Percentiles rank a stretch among this genome's conserved stretches.
Conservation (phyloP, 1,140 invertebrate genomes). For the Drosophila kepulauana region DNA sequence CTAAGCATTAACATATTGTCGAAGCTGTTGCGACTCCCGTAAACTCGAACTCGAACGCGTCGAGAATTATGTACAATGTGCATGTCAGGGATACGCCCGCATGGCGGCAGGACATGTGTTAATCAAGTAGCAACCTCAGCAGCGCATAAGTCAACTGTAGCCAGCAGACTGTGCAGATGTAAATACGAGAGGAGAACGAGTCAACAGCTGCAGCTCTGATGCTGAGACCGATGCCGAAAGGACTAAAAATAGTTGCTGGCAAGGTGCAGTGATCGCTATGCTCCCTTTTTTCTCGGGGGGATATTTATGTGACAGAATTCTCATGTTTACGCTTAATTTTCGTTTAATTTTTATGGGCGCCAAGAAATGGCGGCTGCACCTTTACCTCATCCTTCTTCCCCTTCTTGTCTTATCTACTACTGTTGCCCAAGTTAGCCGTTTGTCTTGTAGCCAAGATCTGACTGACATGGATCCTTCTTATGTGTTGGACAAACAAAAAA, state of each 20-base stretch:
- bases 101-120: conserved; percentile 78
- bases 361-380: conserved; percentile 54
- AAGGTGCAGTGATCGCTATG: conserved; percentile 50
- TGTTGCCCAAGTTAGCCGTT: conserved; percentile 58
- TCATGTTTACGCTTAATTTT: conserved; percentile 84
- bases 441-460: conserved; percentile 32
- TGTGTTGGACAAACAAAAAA: conserved; percentile 49
- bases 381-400: not conserved
- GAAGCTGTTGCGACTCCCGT: conserved; percentile 38
- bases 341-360: conserved; percentile 80
- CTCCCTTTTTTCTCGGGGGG: conserved; percentile 3
- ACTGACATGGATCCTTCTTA: conserved; percentile 26
- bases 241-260: conserved; percentile 73
- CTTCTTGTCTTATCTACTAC: conserved; percentile 2
- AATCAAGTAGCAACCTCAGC: conserved; percentile 74
- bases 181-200: conserved; percentile 40
- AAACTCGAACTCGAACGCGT: conserved; percentile 26
- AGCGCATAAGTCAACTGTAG: conserved; percentile 61
- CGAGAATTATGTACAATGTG: conserved; percentile 35
- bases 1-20: conserved; percentile 67
- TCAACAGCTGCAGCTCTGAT: conserved; percentile 44
- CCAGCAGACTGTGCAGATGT: conserved; percentile 36
- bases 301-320: conserved; percentile 80
- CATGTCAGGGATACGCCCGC: conserved; percentile 71
- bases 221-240: conserved; percentile 35